Evolutionary conservation across 2,113 vertebrate genomes (phyloP), one percentile per base, ranked within the genome.

Genomic region (Scytalopus superciliaris): DNA sequence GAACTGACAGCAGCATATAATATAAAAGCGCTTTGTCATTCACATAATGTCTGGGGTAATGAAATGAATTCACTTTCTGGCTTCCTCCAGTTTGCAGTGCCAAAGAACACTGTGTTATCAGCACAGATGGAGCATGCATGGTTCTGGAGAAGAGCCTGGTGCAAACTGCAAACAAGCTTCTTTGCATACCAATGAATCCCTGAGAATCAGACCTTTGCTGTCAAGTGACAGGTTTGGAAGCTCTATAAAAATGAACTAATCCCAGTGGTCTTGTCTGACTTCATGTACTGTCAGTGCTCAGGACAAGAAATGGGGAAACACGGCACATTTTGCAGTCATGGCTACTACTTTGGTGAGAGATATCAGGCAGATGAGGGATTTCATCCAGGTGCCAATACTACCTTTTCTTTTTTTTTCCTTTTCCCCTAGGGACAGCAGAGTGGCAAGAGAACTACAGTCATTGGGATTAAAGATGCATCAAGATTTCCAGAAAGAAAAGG

Each of bases 41-140:
- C 98, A 96, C 97, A 98, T 96, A 97, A 97, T 92, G 96, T 98
- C 98, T 98, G 94, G 97, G 96, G 97, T 98, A 98, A 98, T 96
- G 96, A 98, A 98, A 98, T 97, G 96, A 98, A 98, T 98, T 98
- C 97, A 96, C 97, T 98, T 98, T 97, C 97, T 98, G 97, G 97
- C 97, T 98, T 98, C 97, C 97, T 98, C 97, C 88, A 94, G 96
- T 96, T 97, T 97, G 96, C 72, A 57, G 94, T 98, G 98, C 98
- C 98, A 98, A 98, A 98, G 98, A 98, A 98, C 97, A 98, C 97
- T 97, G 97, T 98, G 98, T 98, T 98, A 98, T 98, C 97, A 97
- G 98, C 97, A 98, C 98, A 98, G 98, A 98, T 98, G 98, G 98
- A 96, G 97, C 96, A 94, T 96, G 97, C 98, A 93, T 98, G 97